A percentile compares a stretch with the other conserved stretches of the same genome.
Conservation (phyloP, 2,888 invertebrate genomes). For the Microctonus brassicae region DNA sequence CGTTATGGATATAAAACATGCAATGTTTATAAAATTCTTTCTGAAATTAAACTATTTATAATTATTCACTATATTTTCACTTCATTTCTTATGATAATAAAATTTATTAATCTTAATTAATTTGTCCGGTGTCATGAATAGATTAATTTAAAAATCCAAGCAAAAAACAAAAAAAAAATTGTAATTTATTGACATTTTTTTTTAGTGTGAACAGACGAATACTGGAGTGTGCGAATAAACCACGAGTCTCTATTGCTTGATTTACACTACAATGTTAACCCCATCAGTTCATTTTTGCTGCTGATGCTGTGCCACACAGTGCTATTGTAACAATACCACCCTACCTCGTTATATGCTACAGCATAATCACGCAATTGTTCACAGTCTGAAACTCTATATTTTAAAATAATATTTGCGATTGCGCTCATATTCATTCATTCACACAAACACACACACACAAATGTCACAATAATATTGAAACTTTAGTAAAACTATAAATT, state of each 20-base stretch:
- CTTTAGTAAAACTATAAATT: background rate
- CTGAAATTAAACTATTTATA: background rate
- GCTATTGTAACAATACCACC: background rate
- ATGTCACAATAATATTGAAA: background rate
- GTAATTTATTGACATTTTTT: slow-evolving; percentile 50
- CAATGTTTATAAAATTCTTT: background rate
- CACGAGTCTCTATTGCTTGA: slow-evolving; percentile 34
- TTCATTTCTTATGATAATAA: slow-evolving; percentile 1
- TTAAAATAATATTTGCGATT: slow-evolving; percentile 37
- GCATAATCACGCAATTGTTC: slow-evolving; percentile 48
- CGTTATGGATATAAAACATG: background rate
- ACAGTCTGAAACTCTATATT: slow-evolving; percentile 43
- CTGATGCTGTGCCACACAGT: slow-evolving; percentile 7
- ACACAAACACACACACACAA: too few species aligned
- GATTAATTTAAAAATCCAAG: background rate
- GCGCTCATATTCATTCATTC: background rate
- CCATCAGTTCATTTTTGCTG: slow-evolving; percentile 2
- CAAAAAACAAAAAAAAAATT: slow-evolving; percentile 35
- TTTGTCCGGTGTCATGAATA: background rate
- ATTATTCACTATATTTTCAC: background rate
- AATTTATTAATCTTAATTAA: slow-evolving; percentile 1
- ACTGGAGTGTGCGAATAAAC: slow-evolving; percentile 39
- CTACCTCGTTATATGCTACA: slow-evolving; percentile 34
- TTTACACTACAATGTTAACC: slow-evolving; percentile 18
- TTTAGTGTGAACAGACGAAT: slow-evolving; percentile 37